A percentile compares a stretch with the other conserved stretches of the same genome.
Conservation (phyloP, 2,797 vertebrate species). For the Thripadectes ignobilis region DNA sequence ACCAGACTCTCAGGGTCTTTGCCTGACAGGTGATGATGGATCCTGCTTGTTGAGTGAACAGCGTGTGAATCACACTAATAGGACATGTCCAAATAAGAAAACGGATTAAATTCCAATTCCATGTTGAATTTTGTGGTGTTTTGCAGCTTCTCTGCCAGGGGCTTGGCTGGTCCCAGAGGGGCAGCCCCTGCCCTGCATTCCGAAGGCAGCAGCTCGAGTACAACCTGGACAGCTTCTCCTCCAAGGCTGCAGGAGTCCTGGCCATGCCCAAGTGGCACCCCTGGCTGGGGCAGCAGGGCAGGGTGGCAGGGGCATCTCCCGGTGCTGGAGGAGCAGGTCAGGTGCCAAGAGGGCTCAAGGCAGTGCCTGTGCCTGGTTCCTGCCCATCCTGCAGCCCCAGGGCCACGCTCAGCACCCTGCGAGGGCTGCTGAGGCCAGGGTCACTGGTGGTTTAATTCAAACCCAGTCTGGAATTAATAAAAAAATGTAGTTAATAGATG, state of each 20-base stretch:
- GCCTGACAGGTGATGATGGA: background rate
- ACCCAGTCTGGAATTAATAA: background rate
- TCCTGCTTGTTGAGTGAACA: background rate
- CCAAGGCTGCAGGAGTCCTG: constrained; percentile 72
- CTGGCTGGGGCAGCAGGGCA: constrained; percentile 62
- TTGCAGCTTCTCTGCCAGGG: constrained; percentile 82
- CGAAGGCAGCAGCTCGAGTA: constrained; percentile 81
- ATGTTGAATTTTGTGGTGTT: background rate
- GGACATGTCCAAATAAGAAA: background rate
- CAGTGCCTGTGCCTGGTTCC: background rate
- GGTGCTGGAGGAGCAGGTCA: background rate
- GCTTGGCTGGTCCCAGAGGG: constrained; percentile 80
- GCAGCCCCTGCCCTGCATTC: constrained; percentile 72
- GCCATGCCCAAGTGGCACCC: constrained; percentile 76
- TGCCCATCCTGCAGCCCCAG: background rate
- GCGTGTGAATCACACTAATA: accelerated
- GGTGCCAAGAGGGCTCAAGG: background rate
- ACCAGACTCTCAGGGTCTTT: background rate
- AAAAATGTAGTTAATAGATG: accelerated
- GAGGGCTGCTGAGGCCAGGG: background rate
- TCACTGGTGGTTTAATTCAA: accelerated
- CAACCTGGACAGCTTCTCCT: constrained; percentile 84
- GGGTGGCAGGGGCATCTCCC: background rate
- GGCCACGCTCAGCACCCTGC: no score
- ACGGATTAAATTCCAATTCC: background rate